Conservation (phyloP, 1,140 invertebrate species). For the Teleogryllus occipitalis region DNA sequence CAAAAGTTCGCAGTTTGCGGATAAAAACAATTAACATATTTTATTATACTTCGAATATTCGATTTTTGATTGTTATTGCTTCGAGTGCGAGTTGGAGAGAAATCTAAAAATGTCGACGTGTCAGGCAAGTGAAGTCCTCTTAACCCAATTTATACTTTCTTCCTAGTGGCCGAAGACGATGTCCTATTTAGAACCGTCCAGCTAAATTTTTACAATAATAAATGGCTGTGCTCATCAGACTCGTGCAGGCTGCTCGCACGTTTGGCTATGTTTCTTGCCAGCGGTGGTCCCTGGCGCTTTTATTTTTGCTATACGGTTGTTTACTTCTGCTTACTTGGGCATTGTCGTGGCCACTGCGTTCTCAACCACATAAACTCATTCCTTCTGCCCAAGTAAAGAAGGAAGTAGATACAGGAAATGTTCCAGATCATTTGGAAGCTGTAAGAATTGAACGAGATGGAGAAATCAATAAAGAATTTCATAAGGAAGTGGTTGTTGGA, state of each 20-base stretch:
- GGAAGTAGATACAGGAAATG: background rate
- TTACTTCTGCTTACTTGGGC: constrained; percentile 34
- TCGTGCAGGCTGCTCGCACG: background rate
- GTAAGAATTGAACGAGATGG: constrained; percentile 8
- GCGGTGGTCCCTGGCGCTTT: constrained; percentile 34
- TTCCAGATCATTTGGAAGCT: constrained; percentile 18
- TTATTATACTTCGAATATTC: too few relatives aligned
- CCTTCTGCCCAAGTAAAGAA: background rate
- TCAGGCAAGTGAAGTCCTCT: too few relatives aligned
- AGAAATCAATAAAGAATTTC: constrained; percentile 21
- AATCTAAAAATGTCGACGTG: too few relatives aligned
- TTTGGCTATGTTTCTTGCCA: constrained; percentile 6
- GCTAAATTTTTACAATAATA: background rate
- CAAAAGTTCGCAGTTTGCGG: too few relatives aligned
- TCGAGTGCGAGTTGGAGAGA: too few relatives aligned
- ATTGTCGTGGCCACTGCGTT: constrained; percentile 34
- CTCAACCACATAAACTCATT: constrained; percentile 26
- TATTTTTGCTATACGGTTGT: constrained; percentile 32
- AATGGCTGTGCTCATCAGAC: background rate
- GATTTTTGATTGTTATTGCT: too few relatives aligned
- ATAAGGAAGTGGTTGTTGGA: constrained; percentile 24
- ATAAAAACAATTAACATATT: too few relatives aligned
- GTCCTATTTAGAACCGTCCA: too few relatives aligned
- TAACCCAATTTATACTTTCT: too few relatives aligned
- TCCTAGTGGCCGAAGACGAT: too few relatives aligned